These are phyloP conservation scores for Chondrosia reniformis DNA, from an alignment of 37 sponge, comb jelly and placozoan species.

Conservation along the genomic window DNA sequence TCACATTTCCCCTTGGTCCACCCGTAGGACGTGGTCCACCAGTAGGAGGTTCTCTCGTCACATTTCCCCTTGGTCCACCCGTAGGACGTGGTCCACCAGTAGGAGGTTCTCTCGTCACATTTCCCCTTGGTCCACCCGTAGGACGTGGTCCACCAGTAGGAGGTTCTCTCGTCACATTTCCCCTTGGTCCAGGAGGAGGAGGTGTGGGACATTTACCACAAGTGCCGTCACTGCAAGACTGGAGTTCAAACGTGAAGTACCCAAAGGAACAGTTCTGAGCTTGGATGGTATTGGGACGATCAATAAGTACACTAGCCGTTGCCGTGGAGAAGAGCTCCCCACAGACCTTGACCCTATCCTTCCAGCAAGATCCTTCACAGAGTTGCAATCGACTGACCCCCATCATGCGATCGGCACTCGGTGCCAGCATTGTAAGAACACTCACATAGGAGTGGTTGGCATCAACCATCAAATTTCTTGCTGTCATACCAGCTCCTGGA, in stretches of 20 bases:
- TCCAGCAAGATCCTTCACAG: constrained; percentile 32
- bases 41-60: too few species aligned
- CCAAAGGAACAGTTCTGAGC: constrained; percentile 51
- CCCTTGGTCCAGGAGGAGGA: not conserved
- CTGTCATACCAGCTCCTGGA: constrained; percentile 12
- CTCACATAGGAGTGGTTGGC: constrained; percentile 16
- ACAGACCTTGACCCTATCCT: constrained; percentile 28
- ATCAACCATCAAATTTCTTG: not conserved
- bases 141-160: too few species aligned
- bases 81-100: too few species aligned
- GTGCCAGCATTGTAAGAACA: constrained; percentile 31
- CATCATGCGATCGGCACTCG: constrained; percentile 34
- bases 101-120: too few species aligned
- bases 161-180: too few species aligned
- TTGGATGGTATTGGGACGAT: constrained; percentile 21
- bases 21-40: too few species aligned
- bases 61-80: too few species aligned
- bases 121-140: too few species aligned
- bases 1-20: too few species aligned
- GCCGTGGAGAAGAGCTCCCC: constrained; percentile 49
- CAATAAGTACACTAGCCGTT: constrained; percentile 17
- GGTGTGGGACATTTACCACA: not conserved
- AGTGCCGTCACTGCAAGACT: not conserved
- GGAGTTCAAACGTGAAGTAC: constrained; percentile 31
- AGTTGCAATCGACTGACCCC: constrained; percentile 43